phyloP scores from a whole-genome alignment of 2,113 vertebrate genomes.

The Solenodon paradoxus region DNA sequence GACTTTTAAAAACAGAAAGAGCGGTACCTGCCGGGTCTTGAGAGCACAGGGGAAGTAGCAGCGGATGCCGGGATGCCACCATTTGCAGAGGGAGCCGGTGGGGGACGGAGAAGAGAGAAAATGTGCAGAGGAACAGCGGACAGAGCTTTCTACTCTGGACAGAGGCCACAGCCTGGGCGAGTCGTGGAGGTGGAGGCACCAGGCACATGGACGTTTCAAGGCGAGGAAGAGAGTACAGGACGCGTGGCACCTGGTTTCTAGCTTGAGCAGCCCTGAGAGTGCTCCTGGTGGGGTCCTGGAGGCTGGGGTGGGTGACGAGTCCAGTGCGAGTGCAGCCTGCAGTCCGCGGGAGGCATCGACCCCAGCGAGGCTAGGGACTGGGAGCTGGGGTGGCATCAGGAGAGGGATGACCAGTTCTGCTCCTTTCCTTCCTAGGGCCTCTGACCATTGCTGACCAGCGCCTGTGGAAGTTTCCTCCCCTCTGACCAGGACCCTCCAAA shows the following conservation, averaged over 20 bases:
- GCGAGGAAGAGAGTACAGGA: not conserved
- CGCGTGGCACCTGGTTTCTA: accelerated
- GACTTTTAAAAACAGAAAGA: not conserved
- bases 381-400: accelerated
- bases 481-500: not conserved
- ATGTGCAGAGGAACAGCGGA: accelerated
- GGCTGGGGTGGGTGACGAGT: too few relatives aligned
- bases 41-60: not conserved
- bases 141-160: accelerated
- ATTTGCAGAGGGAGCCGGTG: not conserved
- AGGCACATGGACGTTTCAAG: not conserved
- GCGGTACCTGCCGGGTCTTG: accelerated
- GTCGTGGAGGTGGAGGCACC: accelerated
- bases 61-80: accelerated
- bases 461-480: not conserved
- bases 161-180: not conserved
- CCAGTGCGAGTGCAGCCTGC: not conserved
- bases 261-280: accelerated
- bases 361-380: accelerated
- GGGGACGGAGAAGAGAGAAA: too few relatives aligned
- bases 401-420: not conserved
- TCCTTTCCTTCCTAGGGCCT: not conserved
- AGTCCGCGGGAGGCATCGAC: not conserved
- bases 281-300: too few relatives aligned
- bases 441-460: too few relatives aligned